Evolutionary conservation across 2,888 invertebrate genomes (phyloP), one percentile per base, ranked within the genome.

Genomic region (Andrena bicolor): DNA sequence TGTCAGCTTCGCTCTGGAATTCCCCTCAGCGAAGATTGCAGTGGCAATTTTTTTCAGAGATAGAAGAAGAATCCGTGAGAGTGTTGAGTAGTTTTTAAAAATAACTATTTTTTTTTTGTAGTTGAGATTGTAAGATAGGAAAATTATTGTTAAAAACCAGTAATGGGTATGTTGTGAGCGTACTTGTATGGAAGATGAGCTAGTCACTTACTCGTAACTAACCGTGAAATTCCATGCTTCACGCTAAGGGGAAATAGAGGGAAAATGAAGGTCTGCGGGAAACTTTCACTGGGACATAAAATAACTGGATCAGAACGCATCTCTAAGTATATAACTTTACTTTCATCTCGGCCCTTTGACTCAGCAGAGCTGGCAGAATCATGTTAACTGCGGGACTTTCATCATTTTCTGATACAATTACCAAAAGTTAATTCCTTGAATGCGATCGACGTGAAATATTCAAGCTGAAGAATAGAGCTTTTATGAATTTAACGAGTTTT

Each of bases 221-320:
- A 13, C 53, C 26, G 23, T n/a, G 32, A 49, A 35, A 64, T 63
- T 60, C 23, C 16, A 32, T 13, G 26, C 8, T 32, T 32, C 10
- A 3, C 1, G 7, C 6, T 30, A 58, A 49, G 23, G n/a, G 4
- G 16, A 28, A 41, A 20, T n/a, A 48, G 26, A 35, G 41, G 16
- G 32, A 49, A 51, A 48, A 61, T 13, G 51, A 16, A 32, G 5
- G 30, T 51, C 48, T 16, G 26, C 10, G 68, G 51, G 8, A 61
- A 63, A 70, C 32, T 53, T 23, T 41, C n/a, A n/a, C 61, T 41
- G 30, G 13, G 41, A 63, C 53, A 7, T 10, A 51, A 41, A 61
- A 56, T 53, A 32, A 63, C 30, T n/a, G 41, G 28, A 41, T 26
- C 23, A 13, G 13, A 61, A 53, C 16, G 20, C 53, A 35, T 20